A percentile compares a stretch with the other conserved stretches of the same genome.
Conservation (phyloP, 2,888 invertebrate genomes). For the Isoperla grammatica region DNA sequence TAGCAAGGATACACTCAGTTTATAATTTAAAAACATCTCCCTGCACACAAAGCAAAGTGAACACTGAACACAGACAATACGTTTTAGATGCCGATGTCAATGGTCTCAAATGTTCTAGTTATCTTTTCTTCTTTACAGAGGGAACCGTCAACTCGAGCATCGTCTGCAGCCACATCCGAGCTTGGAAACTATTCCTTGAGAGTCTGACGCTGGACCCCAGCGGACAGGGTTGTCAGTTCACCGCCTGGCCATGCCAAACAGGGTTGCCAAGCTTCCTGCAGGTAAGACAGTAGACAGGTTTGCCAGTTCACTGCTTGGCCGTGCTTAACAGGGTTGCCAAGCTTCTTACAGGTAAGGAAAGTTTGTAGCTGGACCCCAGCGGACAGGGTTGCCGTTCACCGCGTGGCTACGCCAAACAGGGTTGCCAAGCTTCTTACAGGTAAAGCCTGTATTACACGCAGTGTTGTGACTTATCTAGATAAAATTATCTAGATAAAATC, state of each 20-base stretch:
- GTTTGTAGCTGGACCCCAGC: constrained; percentile 39
- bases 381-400: constrained; percentile 45
- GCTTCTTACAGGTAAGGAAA: constrained; percentile 46
- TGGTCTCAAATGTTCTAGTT: neutral
- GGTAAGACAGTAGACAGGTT: too few relatives aligned
- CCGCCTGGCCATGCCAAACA: constrained; percentile 50
- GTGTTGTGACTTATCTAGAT: too few relatives aligned
- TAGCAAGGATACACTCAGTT: too few relatives aligned
- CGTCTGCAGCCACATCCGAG: constrained; percentile 54
- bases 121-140: constrained; percentile 37
- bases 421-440: constrained; percentile 44
- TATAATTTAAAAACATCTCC: too few relatives aligned
- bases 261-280: constrained; percentile 47
- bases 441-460: too few relatives aligned
- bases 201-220: constrained; percentile 40
- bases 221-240: constrained; percentile 46
- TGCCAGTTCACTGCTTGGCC: neutral
- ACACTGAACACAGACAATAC: too few relatives aligned
- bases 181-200: constrained; percentile 51
- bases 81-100: too few relatives aligned
- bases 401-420: constrained; percentile 52
- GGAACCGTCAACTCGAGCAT: constrained; percentile 46
- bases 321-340: constrained; percentile 43
- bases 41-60: too few relatives aligned
- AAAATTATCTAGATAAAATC: too few relatives aligned